Base-by-base conservation (phyloP, 2,113 vertebrate species). In the Percina caprodes region DNA sequence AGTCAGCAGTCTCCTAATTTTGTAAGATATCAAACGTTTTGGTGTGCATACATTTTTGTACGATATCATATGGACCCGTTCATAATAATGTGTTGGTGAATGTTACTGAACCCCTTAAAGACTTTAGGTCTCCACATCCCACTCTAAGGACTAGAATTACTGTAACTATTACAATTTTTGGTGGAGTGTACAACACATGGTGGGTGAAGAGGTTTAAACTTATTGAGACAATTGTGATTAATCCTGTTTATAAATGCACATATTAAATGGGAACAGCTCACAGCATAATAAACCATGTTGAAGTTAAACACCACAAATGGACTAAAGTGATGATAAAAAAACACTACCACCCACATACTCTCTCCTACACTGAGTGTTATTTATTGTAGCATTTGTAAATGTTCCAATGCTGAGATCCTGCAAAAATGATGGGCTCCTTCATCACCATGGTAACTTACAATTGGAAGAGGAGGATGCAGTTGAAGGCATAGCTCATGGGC, bases 391-490 rank as follows among this genome's bases (percentile, higher is more conserved):
- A 68, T 30, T 59, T 11, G 24, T 7, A 65, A 65, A 69, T 56
- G 24, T 61, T 55, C 30, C 55, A 46, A 58, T 15, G 26, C 45
- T 59, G 23, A 35, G 49, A 82, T 58, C 8, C 26, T 45, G 26
- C 24, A 42, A 45, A 74, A 48, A 46, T 4, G 9, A 48, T 5
- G 5, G 19, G 14, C 49, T 63, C 6, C 6, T 6, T 49, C 55
- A 42, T 69, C 39, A 7, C 48, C 49, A 77, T 49, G 56, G 18
- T 55, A 75, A 93, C 94, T 95, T 89, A 95, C 94, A 95, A 94
- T 69, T 95, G 94, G 79, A 94, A 93, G 85, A 95, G 89, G 39
- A 95, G 88, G 76, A 94, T 85, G 75, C 84, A 90, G 86, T 91
- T 92, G 85, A 94, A 95, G 42, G 92, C 91, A 2, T 89, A 81